These are phyloP conservation scores for Periophthalmodon schlosseri DNA, from an alignment of 2,113 vertebrate species.

Conservation along the genomic window DNA sequence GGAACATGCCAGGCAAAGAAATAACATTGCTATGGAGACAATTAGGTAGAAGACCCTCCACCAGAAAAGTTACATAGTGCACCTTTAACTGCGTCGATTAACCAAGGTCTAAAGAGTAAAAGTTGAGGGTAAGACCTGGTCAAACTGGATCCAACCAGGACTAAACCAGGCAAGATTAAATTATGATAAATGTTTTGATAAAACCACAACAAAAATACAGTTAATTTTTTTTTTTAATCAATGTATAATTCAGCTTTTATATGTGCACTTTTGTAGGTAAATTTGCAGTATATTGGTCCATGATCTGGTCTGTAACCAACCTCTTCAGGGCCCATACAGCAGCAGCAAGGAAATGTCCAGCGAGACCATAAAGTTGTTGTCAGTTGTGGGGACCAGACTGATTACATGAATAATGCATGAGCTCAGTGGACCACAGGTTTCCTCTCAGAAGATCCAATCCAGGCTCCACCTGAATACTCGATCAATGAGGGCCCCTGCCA, in stretches of 20 bases:
- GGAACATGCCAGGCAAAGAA: too few relatives aligned
- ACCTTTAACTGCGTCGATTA: not conserved
- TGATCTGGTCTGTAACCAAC: not conserved
- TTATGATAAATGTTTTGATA: not conserved
- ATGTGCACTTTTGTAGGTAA: not conserved
- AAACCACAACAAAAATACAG: not conserved
- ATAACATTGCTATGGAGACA: too few relatives aligned
- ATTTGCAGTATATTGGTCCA: not conserved
- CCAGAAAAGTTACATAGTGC: too few relatives aligned
- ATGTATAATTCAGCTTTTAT: not conserved
- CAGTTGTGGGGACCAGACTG: constrained; percentile 31
- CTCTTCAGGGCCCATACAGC: constrained; percentile 3
- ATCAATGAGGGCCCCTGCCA: constrained; percentile 39
- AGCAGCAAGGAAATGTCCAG: not conserved
- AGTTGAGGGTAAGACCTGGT: not conserved
- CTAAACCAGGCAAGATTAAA: not conserved
- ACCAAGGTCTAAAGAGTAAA: not conserved
- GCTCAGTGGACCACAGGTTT: constrained; percentile 39
- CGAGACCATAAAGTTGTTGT: constrained; percentile 35
- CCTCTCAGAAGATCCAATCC: constrained; percentile 16
- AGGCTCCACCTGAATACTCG: constrained; percentile 29
- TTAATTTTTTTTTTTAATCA: not conserved
- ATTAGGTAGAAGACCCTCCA: too few relatives aligned
- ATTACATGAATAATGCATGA: constrained; percentile 55
- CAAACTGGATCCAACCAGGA: not conserved